Conservation (phyloP, 2,113 vertebrate species). For the Patagioenas fasciata region DNA sequence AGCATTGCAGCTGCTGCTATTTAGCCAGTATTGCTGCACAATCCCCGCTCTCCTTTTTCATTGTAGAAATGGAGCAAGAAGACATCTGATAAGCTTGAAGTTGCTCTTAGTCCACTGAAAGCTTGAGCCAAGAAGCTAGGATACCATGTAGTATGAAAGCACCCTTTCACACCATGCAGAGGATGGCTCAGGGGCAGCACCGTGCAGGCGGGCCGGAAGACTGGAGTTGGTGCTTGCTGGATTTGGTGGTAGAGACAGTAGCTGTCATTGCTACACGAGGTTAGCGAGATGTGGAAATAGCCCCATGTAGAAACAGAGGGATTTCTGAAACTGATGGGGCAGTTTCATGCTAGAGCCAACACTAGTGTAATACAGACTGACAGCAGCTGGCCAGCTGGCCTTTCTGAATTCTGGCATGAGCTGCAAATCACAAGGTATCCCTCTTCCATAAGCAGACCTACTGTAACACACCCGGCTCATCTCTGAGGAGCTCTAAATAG, state of each 20-base stretch:
- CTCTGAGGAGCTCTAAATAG: slow-evolving; percentile 23
- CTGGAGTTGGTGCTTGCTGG: not conserved
- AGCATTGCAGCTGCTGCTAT: not conserved
- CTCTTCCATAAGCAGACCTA: not conserved
- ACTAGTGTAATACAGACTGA: not conserved
- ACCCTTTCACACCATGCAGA: not conserved
- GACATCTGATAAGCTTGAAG: not conserved
- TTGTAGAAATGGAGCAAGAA: not conserved
- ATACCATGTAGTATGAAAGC: rapidly evolving
- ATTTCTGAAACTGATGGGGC: not conserved
- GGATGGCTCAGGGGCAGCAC: not conserved
- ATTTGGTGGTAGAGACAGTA: not conserved
- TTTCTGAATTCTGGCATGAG: not conserved
- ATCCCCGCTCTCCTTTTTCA: not conserved
- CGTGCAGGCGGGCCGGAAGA: not conserved
- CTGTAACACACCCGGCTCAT: slow-evolving; percentile 10
- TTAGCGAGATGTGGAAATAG: not conserved
- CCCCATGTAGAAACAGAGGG: not conserved
- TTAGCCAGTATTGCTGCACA: not conserved
- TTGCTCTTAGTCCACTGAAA: not conserved
- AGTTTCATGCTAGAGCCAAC: not conserved
- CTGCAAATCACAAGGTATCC: slow-evolving; percentile 10
- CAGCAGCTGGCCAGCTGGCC: not conserved
- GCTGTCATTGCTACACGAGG: not conserved
- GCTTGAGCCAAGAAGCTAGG: not conserved